Percentiles rank a stretch among this genome's conserved stretches.
phyloP scores from a whole-genome alignment of 2,797 vertebrate species.

The Phoxinus dragarum region DNA sequence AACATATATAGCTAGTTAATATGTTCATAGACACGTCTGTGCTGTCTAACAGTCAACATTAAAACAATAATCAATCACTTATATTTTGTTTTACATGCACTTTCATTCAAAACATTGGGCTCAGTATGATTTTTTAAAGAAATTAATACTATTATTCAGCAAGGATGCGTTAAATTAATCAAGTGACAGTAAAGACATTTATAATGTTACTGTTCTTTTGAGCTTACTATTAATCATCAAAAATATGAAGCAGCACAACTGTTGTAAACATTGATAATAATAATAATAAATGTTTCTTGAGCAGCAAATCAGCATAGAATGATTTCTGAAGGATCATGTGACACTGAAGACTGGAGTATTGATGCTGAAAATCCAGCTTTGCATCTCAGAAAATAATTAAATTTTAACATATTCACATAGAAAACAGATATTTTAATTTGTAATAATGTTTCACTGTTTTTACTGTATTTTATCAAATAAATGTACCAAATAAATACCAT shows the following conservation, averaged over 20 bases:
- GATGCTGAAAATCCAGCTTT: neutral
- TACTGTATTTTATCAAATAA: neutral
- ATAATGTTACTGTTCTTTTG: neutral
- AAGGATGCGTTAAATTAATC: neutral
- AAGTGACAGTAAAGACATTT: neutral
- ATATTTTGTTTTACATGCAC: neutral
- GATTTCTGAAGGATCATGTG: neutral
- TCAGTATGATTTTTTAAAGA: neutral
- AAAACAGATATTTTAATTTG: neutral
- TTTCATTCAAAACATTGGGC: neutral
- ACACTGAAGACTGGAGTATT: neutral
- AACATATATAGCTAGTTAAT: neutral
- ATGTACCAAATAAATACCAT: neutral
- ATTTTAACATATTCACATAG: neutral
- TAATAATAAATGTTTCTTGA: neutral
- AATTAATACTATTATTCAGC: neutral
- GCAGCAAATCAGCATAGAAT: neutral
- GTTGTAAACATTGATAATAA: neutral
- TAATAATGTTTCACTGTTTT: neutral
- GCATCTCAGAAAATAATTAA: neutral
- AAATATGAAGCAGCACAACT: neutral
- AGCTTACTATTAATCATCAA: neutral
- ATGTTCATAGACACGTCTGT: neutral
- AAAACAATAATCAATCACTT: neutral
- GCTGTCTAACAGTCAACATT: neutral